Conservation (phyloP, 2,797 vertebrate species). For the Pseudochirops corinnae region DNA sequence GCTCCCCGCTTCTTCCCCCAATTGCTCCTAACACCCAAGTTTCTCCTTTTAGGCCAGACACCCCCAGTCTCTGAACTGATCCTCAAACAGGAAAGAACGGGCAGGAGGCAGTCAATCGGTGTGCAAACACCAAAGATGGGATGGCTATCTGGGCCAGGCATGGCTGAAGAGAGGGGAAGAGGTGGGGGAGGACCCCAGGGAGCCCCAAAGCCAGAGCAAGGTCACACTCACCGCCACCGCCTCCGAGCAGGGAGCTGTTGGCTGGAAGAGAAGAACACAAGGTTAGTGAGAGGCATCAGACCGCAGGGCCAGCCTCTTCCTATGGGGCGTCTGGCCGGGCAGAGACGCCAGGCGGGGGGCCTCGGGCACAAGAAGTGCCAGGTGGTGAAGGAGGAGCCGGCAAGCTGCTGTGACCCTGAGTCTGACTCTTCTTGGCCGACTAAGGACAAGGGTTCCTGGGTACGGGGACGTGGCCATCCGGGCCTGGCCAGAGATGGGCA, state of each 20-base stretch:
- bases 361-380: background rate
- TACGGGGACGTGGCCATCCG: background rate
- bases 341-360: background rate
- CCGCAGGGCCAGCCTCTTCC: too few species aligned
- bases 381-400: background rate
- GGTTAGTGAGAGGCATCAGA: background rate
- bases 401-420: background rate
- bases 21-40: background rate
- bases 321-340: background rate
- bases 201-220: background rate
- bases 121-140: rapidly evolving
- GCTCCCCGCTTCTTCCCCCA: too few species aligned
- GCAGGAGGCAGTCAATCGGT: rapidly evolving
- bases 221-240: conserved; percentile 83
- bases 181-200: background rate
- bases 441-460: background rate
- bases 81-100: background rate
- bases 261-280: conserved; percentile 77
- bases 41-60: background rate
- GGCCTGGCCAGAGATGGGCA: conserved; percentile 14
- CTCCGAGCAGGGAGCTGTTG: conserved; percentile 85
- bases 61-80: background rate
- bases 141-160: background rate
- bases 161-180: rapidly evolving
- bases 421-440: background rate